A percentile compares a stretch with the other conserved stretches of the same genome.
phyloP scores from a whole-genome alignment of 2,113 vertebrate species.

The Colinus virginianus region DNA sequence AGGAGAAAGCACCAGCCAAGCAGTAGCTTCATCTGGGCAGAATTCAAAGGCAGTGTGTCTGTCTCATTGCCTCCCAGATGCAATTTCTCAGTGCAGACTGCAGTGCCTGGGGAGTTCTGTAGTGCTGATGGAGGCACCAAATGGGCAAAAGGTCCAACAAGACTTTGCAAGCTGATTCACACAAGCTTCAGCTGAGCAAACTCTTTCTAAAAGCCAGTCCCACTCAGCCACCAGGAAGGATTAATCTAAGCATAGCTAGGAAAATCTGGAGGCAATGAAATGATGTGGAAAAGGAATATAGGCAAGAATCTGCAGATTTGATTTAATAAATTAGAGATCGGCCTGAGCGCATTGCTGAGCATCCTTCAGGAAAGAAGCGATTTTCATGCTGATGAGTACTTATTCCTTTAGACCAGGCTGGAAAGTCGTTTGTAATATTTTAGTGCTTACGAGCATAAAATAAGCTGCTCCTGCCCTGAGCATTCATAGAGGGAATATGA shows the following conservation, averaged over 20 bases:
- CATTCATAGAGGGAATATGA: background rate
- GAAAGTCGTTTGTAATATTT: background rate
- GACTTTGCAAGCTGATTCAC: background rate
- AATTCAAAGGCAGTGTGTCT: background rate
- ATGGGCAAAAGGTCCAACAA: background rate
- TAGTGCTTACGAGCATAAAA: background rate
- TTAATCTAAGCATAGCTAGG: conserved; percentile 17
- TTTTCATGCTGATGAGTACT: conserved; percentile 32
- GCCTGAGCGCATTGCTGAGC: background rate
- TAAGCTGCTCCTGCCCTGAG: background rate
- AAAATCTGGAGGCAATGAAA: conserved; percentile 9
- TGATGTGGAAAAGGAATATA: conserved; percentile 1
- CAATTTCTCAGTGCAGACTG: background rate
- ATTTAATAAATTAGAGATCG: conserved; percentile 13
- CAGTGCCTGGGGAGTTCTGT: background rate
- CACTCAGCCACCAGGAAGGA: background rate
- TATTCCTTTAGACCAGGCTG: background rate
- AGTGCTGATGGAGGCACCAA: conserved; percentile 4
- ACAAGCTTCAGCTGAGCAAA: background rate
- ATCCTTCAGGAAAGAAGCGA: conserved; percentile 16
- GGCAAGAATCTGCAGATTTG: background rate
- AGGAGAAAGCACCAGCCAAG: background rate
- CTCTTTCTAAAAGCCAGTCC: background rate
- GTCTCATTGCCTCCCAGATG: background rate
- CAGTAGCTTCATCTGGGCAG: background rate